Evolutionary conservation across 1,140 invertebrate genomes (phyloP).

Genomic region (Metopolophium dirhodum): DNA sequence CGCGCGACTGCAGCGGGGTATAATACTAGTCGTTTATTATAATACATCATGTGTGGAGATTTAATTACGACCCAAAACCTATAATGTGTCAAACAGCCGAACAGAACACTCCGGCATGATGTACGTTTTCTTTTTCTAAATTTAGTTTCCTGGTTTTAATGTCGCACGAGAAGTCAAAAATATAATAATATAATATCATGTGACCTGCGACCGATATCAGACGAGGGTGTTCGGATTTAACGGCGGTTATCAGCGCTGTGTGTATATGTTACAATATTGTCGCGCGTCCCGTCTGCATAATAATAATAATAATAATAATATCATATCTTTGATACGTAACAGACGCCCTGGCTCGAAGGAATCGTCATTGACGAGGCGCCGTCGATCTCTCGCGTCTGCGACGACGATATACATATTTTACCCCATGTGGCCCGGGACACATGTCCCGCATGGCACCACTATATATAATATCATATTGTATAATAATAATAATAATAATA

Average conservation of each 20-base stretch:
- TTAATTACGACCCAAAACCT: neutral
- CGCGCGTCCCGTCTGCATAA: neutral
- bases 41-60: neutral
- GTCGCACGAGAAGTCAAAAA: neutral
- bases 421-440: constrained; percentile 56
- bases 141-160: constrained; percentile 15
- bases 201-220: neutral
- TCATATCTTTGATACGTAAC: constrained; percentile 43
- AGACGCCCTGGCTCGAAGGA: constrained; percentile 33
- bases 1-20: neutral
- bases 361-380: constrained; percentile 50
- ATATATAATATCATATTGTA: constrained; percentile 15
- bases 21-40: neutral
- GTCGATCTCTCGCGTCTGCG: constrained; percentile 13
- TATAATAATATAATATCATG: no score
- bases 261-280: neutral
- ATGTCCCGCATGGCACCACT: constrained; percentile 53
- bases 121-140: neutral
- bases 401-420: constrained; percentile 41
- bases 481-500: neutral
- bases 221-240: neutral
- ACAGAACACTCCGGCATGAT: neutral
- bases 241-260: neutral
- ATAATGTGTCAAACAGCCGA: neutral
- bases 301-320: neutral